Conservation (phyloP, 2,113 vertebrate species). For the Chloropsis cyanopogon region DNA sequence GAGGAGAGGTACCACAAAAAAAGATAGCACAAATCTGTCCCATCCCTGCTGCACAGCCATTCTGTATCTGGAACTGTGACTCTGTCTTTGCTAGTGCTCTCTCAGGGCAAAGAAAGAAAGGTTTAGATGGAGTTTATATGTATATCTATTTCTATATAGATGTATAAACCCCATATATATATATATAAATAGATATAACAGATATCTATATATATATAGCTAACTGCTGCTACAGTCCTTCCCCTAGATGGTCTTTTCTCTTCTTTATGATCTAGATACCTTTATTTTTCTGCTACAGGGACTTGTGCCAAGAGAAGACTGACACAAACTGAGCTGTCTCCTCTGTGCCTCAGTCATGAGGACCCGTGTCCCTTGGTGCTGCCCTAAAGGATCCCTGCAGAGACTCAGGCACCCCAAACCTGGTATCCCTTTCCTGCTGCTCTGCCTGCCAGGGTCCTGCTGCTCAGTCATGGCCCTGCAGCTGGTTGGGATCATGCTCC, state of each 20-base stretch:
- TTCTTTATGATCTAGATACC: not conserved
- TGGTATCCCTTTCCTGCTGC: not conserved
- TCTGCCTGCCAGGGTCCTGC: not conserved
- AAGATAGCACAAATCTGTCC: not conserved
- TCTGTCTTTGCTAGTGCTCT: not conserved
- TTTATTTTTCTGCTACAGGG: not conserved
- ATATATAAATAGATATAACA: not conserved
- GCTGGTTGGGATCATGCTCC: not conserved
- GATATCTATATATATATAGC: not conserved
- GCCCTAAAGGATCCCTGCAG: not conserved
- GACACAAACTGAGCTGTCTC: fast-evolving
- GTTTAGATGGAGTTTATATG: fast-evolving
- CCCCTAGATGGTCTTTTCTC: not conserved
- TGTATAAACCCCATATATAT: not conserved
- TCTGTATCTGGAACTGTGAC: not conserved
- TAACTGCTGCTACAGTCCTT: not conserved
- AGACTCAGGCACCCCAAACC: not conserved
- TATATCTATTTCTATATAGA: too few relatives aligned
- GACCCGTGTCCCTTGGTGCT: fast-evolving
- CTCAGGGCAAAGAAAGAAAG: not conserved
- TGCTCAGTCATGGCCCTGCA: fast-evolving
- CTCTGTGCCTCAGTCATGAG: not conserved
- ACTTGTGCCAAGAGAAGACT: not conserved
- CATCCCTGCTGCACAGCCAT: not conserved
- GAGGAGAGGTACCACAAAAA: not conserved